Conservation (phyloP, 2,113 vertebrate species). For the Ictidomys tridecemlineatus region DNA sequence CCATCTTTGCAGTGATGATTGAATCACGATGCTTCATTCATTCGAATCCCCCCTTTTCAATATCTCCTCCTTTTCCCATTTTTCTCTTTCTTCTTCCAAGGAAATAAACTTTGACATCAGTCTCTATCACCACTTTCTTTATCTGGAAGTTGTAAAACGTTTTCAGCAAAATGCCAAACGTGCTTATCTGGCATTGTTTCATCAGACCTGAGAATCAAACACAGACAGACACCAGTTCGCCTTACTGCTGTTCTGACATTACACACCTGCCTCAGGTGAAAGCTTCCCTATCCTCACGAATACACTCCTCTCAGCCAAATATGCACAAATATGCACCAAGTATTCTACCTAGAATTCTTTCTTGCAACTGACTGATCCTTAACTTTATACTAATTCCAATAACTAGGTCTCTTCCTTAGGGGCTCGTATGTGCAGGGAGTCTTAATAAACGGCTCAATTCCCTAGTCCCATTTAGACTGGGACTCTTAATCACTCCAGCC, state of each 20-base stretch:
- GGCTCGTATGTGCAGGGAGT: neutral
- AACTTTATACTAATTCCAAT: neutral
- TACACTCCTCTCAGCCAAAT: neutral
- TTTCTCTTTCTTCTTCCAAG: neutral
- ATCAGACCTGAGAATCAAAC: neutral
- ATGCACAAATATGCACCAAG: neutral
- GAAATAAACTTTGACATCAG: neutral
- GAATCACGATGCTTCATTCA: neutral
- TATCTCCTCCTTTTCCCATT: neutral
- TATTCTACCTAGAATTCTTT: neutral
- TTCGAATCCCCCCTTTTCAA: neutral
- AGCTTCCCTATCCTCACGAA: neutral
- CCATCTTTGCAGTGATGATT: constrained; percentile 36
- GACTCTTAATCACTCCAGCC: neutral
- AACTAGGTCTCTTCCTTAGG: neutral
- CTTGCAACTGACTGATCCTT: neutral
- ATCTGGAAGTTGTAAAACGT: neutral
- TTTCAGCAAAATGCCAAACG: neutral
- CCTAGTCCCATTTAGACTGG: neutral
- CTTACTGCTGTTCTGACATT: neutral
- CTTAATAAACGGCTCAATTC: neutral
- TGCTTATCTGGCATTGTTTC: neutral
- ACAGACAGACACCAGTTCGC: neutral
- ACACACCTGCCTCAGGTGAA: neutral
- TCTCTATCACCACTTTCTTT: neutral